These are phyloP conservation scores for Speoplatyrhinus poulsoni DNA, from an alignment of 2,113 vertebrate species.

Conservation along the genomic window DNA sequence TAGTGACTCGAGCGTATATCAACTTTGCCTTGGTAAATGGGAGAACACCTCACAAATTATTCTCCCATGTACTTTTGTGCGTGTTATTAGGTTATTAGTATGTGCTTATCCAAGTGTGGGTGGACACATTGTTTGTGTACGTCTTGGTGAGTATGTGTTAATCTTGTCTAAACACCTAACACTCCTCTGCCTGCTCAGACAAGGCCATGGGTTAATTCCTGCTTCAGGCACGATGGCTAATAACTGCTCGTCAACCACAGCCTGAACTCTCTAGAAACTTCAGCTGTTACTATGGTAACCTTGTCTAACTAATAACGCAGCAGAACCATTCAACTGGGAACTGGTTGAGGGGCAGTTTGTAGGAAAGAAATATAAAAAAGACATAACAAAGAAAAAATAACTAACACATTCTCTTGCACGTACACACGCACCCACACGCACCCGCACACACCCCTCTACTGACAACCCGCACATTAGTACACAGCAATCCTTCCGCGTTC, in stretches of 20 bases:
- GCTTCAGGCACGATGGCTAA: conserved; percentile 69
- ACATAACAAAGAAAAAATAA: background rate
- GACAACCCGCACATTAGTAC: conserved; percentile 1
- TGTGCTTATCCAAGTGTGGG: conserved; percentile 36
- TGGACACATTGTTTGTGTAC: conserved; percentile 42
- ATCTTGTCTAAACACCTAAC: conserved; percentile 73
- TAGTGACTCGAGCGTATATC: conserved; percentile 35
- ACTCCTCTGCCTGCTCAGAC: conserved; percentile 77
- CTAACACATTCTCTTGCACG: background rate
- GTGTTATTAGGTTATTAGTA: conserved; percentile 35
- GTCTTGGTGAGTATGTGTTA: conserved; percentile 63
- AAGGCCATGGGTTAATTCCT: conserved; percentile 78
- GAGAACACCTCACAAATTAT: conserved; percentile 32
- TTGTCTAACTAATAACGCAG: conserved; percentile 16
- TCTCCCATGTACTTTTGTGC: conserved; percentile 23
- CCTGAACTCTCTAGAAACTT: conserved; percentile 69
- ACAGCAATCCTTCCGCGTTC: conserved; percentile 28
- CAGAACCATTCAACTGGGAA: conserved; percentile 9
- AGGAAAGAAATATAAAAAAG: background rate
- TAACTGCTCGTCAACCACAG: conserved; percentile 74
- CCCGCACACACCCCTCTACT: background rate
- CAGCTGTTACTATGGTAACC: conserved; percentile 37
- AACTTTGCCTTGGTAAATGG: conserved; percentile 11
- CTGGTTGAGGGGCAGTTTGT: background rate
- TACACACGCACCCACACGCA: no score